Base-by-base conservation (phyloP, 2,888 invertebrate genomes). In the Acronicta leporina region DNA sequence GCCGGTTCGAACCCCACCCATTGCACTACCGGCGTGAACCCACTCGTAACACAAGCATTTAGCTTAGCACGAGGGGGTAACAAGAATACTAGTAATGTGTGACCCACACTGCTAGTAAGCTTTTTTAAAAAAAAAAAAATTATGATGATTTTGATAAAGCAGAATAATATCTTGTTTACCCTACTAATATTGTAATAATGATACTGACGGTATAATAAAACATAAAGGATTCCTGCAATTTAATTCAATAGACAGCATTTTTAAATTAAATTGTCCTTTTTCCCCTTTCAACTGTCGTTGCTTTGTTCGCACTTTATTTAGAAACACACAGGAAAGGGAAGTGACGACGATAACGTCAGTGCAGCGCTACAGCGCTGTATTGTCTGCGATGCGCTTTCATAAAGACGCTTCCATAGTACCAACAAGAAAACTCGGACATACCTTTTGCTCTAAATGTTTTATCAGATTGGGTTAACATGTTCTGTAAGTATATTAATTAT, bases 321-420 rank as follows among this genome's bases (percentile, higher is more conserved):
- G 73, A 82, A 79, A 79, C 77, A 74, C 76, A 70, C 73, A 63
- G 79, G 79, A 81, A 83, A 60, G 57, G 79, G 82, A 81, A 81
- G 80, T 71, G 75, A 74, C 68, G 62, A 68, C 70, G 84, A 86
- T 86, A 86, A 78, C 80, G 83, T 80, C 82, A 77, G 72, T 60
- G 59, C 72, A 70, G 75, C 64, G 62, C 67, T 76, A 73, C 73
- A 76, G 63, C 71, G 63, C 58, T 73, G 68, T 74, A 82, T 84
- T 86, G 85, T 85, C 68, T 65, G 69, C 57, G 49, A 59, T 63
- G 70, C 74, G 73, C 68, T 65, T 68, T 68, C 68, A 66, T 66
- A 79, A 78, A 75, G 77, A 74, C 69, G 33, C n/a, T 35, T 52
- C n/a, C 47, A 63, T 38, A 43, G 54, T 69, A 69, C 27, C 33